phyloP scores from a whole-genome alignment of 2,888 invertebrate genomes.

The Drosophila kanekoi region DNA sequence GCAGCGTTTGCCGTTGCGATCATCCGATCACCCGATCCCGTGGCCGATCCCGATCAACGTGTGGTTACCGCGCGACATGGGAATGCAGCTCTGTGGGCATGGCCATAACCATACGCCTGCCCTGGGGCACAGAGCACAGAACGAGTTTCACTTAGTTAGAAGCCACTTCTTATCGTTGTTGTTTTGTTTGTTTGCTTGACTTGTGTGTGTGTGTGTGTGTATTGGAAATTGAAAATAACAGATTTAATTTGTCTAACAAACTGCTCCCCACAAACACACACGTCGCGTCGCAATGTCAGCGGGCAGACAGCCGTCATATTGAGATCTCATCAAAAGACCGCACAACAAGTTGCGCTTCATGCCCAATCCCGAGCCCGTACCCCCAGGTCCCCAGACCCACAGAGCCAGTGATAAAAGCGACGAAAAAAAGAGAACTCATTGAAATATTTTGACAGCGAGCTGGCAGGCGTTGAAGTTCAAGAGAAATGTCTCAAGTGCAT shows the following conservation, averaged over 20 bases:
- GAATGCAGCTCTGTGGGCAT: conserved; percentile 68
- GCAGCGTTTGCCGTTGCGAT: conserved; percentile 33
- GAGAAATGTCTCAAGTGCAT: conserved; percentile 81
- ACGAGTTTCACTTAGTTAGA: conserved; percentile 73
- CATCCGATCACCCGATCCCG: conserved; percentile 39
- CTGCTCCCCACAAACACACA: conserved; percentile 45
- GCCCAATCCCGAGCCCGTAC: conserved; percentile 8
- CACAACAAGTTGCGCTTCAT: conserved; percentile 62
- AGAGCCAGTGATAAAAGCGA: conserved; percentile 46
- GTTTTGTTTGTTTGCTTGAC: not conserved
- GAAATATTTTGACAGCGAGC: conserved; percentile 78
- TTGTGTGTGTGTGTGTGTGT: conserved; percentile 26
- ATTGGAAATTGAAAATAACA: conserved; percentile 72
- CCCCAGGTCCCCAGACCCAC: not conserved
- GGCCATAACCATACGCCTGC: conserved; percentile 42
- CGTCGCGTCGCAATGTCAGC: conserved; percentile 22
- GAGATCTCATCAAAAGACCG: conserved; percentile 79
- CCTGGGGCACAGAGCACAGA: conserved; percentile 26
- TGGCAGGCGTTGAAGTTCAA: conserved; percentile 81
- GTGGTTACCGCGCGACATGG: conserved; percentile 72
- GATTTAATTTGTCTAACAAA: conserved; percentile 80
- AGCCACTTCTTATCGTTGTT: conserved; percentile 46
- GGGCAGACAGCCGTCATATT: conserved; percentile 71
- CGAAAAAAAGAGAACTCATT: conserved; percentile 50
- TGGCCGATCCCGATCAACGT: conserved; percentile 57